These are phyloP conservation scores for Drosophila anomalata DNA, from an alignment of 2,888 invertebrate species.

Conservation along the genomic window DNA sequence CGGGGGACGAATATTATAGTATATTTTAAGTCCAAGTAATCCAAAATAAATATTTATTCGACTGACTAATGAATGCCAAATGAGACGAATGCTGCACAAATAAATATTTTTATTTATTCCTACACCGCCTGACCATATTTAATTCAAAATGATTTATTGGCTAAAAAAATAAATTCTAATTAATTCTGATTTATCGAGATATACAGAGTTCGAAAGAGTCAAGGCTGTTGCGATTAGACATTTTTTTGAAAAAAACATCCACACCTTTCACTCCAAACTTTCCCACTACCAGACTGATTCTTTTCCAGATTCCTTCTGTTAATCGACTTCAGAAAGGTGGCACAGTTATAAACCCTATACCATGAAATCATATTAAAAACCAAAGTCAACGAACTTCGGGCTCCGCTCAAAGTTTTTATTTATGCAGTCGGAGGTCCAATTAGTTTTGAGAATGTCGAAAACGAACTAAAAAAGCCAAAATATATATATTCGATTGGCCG, in stretches of 20 bases:
- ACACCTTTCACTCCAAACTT: conserved; percentile 29
- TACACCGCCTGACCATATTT: background rate
- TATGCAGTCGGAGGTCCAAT: conserved; percentile 65
- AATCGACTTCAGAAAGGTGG: conserved; percentile 14
- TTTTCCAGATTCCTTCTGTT: background rate
- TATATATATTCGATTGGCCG: conserved; percentile 38
- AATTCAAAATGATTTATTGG: conserved; percentile 13
- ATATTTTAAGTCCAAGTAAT: conserved; percentile 8
- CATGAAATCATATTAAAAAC: conserved; percentile 43
- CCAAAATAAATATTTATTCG: conserved; percentile 24
- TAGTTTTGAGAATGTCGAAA: conserved; percentile 45
- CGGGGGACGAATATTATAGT: conserved; percentile 10
- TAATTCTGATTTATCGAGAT: background rate
- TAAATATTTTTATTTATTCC: conserved; percentile 3
- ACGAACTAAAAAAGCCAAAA: conserved; percentile 28
- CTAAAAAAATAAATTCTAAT: conserved; percentile 9
- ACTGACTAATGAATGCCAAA: conserved; percentile 37
- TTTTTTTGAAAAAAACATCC: background rate
- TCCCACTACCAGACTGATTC: conserved; percentile 8
- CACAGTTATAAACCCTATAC: conserved; percentile 42
- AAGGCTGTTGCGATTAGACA: conserved; percentile 6
- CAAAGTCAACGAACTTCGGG: conserved; percentile 61
- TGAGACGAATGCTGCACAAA: conserved; percentile 3
- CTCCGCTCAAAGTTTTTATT: conserved; percentile 29
- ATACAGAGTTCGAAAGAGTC: conserved; percentile 6